These are phyloP conservation scores for Timema podura DNA, from an alignment of 2,888 invertebrate species.

Conservation along the genomic window DNA sequence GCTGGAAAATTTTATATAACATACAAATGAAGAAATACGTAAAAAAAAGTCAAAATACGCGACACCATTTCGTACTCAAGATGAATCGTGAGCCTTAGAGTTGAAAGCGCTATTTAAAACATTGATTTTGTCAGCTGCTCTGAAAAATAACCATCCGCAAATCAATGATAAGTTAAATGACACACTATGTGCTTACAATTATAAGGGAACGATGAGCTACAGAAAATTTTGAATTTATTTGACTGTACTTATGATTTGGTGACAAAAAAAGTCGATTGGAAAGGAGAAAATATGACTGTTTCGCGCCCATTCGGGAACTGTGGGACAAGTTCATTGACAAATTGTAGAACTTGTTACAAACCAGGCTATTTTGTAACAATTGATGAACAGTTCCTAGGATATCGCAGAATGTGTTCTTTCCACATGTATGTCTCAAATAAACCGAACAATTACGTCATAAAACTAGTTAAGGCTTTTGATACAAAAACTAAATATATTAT, in stretches of 20 bases:
- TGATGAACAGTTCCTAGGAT: not conserved
- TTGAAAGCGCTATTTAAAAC: not conserved
- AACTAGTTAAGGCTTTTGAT: not conserved
- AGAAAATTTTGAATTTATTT: no score
- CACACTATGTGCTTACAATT: no score
- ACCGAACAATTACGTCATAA: not conserved
- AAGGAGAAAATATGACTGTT: no score
- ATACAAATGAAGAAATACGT: not conserved
- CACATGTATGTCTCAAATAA: not conserved
- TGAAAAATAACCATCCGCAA: no score
- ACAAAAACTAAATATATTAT: not conserved
- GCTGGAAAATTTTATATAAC: not conserved
- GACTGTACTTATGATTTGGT: not conserved
- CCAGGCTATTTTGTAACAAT: not conserved
- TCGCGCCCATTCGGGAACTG: no score
- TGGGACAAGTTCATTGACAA: no score
- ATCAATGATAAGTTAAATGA: no score
- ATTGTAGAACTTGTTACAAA: not conserved
- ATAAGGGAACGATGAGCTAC: no score
- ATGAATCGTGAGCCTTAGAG: not conserved
- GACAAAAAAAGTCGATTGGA: no score
- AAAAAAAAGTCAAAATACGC: not conserved
- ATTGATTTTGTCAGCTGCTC: not conserved
- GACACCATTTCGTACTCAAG: not conserved
- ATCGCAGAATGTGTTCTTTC: not conserved